Evolutionary conservation across 2,113 vertebrate species (phyloP).

Genomic region (Rutilus rutilus): DNA sequence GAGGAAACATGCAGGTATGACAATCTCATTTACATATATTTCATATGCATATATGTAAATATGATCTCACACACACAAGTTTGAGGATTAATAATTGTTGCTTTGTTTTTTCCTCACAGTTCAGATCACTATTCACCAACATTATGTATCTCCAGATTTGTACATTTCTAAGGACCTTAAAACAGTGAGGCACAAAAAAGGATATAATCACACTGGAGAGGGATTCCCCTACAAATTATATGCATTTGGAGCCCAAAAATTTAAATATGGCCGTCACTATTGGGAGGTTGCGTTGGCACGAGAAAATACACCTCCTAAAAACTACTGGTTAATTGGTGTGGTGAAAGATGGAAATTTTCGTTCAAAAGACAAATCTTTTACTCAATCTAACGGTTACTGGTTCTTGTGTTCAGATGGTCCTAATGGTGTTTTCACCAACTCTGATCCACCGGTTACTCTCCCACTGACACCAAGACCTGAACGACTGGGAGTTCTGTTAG

Average conservation of each 20-base stretch:
- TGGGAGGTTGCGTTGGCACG: slow-evolving; percentile 64
- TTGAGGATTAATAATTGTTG: background rate
- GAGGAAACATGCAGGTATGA: slow-evolving; percentile 17
- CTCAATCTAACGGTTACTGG: slow-evolving; percentile 61
- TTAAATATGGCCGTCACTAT: slow-evolving; percentile 61
- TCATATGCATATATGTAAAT: background rate
- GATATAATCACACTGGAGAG: background rate
- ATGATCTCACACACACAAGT: background rate
- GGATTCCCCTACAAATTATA: slow-evolving; percentile 54
- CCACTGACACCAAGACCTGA: background rate
- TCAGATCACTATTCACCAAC: slow-evolving; percentile 46
- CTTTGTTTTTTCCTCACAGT: slow-evolving; percentile 56
- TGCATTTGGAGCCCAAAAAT: slow-evolving; percentile 53
- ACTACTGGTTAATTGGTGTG: slow-evolving; percentile 71
- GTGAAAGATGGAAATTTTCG: background rate
- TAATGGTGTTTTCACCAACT: slow-evolving; percentile 49
- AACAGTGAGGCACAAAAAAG: accelerated
- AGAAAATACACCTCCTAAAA: accelerated
- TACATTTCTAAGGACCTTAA: accelerated
- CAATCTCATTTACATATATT: background rate
- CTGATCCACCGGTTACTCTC: background rate
- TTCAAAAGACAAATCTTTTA: background rate
- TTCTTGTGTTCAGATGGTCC: slow-evolving; percentile 61
- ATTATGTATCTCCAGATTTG: background rate
- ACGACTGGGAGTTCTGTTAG: slow-evolving; percentile 64